Conservation (phyloP, 1,140 invertebrate genomes). For the Archegozetes longisetosus region DNA sequence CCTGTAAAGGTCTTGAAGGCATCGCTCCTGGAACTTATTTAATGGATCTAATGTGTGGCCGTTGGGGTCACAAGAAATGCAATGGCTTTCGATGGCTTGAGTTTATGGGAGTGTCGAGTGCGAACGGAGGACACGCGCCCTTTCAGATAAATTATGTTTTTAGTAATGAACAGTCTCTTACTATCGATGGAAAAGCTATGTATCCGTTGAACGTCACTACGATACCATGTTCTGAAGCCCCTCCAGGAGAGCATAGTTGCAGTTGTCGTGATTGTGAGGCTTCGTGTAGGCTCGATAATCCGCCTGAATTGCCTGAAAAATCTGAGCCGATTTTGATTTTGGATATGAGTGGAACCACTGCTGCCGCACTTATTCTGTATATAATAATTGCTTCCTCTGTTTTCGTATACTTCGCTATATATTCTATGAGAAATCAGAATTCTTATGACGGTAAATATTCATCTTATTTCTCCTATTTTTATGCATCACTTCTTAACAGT, state of each 20-base stretch:
- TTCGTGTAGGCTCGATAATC: constrained; percentile 41
- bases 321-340: constrained; percentile 48
- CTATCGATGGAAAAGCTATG: constrained; percentile 2
- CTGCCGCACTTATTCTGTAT: constrained; percentile 58
- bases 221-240: constrained; percentile 14
- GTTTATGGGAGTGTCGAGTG: constrained; percentile 20
- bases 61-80: constrained; percentile 15
- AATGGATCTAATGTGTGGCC: constrained; percentile 21
- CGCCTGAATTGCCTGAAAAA: constrained; percentile 43
- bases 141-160: constrained; percentile 21
- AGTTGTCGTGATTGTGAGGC: constrained; percentile 71
- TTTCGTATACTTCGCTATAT: constrained; percentile 12
- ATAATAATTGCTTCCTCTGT: constrained; percentile 28
- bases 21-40: constrained; percentile 13
- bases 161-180: constrained; percentile 2
- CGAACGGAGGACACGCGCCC: constrained; percentile 19
- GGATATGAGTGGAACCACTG: constrained; percentile 51
- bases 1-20: constrained; percentile 19
- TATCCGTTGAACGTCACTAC: background rate
- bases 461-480: no score
- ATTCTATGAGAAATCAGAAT: constrained; percentile 1
- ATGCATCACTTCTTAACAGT: no score
- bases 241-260: constrained; percentile 36
- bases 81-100: constrained; percentile 15
- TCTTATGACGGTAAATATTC: background rate